phyloP scores from a whole-genome alignment of 2,888 invertebrate genomes.

The Exocentrus adspersus region DNA sequence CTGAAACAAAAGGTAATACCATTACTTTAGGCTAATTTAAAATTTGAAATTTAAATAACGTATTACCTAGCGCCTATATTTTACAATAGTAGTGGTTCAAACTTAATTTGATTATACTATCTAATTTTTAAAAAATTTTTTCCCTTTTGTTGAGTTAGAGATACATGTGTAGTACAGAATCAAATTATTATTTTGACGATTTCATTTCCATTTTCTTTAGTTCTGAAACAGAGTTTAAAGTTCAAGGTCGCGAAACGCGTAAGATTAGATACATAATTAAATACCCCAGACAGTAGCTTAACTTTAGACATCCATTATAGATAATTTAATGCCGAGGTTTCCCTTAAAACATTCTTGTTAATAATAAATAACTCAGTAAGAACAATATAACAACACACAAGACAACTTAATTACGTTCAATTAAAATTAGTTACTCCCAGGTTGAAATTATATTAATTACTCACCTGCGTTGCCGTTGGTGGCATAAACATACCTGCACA shows the following conservation, averaged over 20 bases:
- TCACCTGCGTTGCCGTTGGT: neutral
- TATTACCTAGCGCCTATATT: neutral
- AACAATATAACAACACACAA: slow-evolving; percentile 25
- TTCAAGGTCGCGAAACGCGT: too few species aligned
- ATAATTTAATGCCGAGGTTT: slow-evolving; percentile 4
- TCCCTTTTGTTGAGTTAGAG: too few species aligned
- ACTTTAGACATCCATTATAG: neutral
- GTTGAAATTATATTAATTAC: slow-evolving; percentile 22
- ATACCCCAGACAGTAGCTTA: too few species aligned
- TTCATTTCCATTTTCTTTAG: too few species aligned
- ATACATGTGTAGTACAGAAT: too few species aligned
- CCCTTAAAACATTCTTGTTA: slow-evolving; percentile 6
- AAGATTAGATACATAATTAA: too few species aligned
- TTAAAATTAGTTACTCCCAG: slow-evolving; percentile 24
- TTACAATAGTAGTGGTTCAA: too few species aligned
- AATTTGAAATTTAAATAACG: neutral
- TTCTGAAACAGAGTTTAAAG: too few species aligned
- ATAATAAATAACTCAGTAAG: slow-evolving; percentile 14
- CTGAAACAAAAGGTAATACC: neutral
- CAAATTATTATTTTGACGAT: too few species aligned
- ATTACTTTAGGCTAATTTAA: neutral
- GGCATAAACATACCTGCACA: neutral
- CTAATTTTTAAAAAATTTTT: too few species aligned
- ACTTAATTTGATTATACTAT: too few species aligned
- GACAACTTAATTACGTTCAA: slow-evolving; percentile 29